Evolutionary conservation across 2,797 vertebrate genomes (phyloP).

Genomic region (Micromesistius poutassou): DNA sequence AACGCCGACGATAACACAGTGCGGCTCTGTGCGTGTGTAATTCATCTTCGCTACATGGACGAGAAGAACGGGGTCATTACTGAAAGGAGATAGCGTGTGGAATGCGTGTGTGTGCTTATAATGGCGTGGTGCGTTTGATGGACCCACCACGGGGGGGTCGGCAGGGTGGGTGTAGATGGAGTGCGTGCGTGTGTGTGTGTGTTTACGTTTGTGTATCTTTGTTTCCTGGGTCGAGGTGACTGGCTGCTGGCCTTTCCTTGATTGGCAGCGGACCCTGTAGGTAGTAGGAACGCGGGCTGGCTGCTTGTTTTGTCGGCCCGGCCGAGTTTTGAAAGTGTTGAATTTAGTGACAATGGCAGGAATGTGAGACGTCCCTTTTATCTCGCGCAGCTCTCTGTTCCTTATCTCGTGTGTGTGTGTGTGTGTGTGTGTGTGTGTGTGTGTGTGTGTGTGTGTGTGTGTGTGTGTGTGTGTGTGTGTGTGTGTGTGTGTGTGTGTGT

Average conservation of each 20-base stretch:
- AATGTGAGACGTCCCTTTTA: conserved; percentile 65
- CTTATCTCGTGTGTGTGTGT: conserved; percentile 35
- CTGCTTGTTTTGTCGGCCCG: conserved; percentile 29
- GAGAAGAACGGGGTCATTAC: conserved; percentile 25
- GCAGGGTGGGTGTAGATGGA: conserved; percentile 1
- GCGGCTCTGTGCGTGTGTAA: conserved; percentile 17
- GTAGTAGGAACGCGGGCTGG: conserved; percentile 27
- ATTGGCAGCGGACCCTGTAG: not conserved
- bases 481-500: conserved; percentile 1
- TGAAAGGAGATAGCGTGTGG: conserved; percentile 25
- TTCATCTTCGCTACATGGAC: conserved; percentile 37
- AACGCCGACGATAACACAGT: conserved; percentile 47
- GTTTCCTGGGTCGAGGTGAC: conserved; percentile 18
- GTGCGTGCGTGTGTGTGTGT: not conserved
- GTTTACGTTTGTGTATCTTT: not conserved
- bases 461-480: conserved; percentile 23
- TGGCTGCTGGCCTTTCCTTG: not conserved
- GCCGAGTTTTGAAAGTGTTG: conserved; percentile 37
- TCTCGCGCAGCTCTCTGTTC: conserved; percentile 44
- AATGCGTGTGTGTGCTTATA: conserved; percentile 4
- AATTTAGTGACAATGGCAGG: conserved; percentile 61
- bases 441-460: conserved; percentile 13
- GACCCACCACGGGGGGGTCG: conserved; percentile 19
- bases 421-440: conserved; percentile 21
- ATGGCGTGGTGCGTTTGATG: conserved; percentile 8